Evolutionary conservation across 2,797 vertebrate species (phyloP).

Genomic region (Lacerta bilineata): DNA sequence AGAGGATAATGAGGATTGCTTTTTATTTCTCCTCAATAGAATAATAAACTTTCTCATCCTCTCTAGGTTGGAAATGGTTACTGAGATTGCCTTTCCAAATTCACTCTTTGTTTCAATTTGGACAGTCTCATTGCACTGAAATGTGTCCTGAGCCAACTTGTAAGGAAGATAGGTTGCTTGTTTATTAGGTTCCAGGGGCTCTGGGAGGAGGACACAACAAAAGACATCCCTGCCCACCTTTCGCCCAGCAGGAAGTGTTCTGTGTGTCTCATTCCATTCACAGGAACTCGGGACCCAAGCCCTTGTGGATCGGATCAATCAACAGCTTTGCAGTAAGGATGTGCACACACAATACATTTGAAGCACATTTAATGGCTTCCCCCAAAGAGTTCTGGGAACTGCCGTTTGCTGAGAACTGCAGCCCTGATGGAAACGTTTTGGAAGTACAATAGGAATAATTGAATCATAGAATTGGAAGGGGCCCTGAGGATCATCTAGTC

Average conservation of each 20-base stretch:
- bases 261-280: background rate
- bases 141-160: background rate
- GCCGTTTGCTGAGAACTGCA: too few species aligned
- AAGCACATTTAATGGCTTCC: too few species aligned
- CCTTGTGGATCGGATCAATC: background rate
- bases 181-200: background rate
- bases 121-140: background rate
- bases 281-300: background rate
- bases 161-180: background rate
- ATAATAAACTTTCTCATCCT: too few species aligned
- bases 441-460: too few species aligned
- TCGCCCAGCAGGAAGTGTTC: background rate
- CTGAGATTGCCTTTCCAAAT: background rate
- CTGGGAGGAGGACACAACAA: background rate
- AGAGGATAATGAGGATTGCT: too few species aligned
- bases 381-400: too few species aligned
- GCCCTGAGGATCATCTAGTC: too few species aligned
- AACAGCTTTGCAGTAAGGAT: conserved; percentile 42
- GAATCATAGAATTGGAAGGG: too few species aligned
- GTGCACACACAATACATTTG: too few species aligned
- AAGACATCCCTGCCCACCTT: background rate
- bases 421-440: too few species aligned
- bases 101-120: background rate
- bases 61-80: background rate
- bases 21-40: too few species aligned